These are phyloP conservation scores for Anguilla rostrata DNA, from an alignment of 2,113 vertebrate species.

Conservation along the genomic window DNA sequence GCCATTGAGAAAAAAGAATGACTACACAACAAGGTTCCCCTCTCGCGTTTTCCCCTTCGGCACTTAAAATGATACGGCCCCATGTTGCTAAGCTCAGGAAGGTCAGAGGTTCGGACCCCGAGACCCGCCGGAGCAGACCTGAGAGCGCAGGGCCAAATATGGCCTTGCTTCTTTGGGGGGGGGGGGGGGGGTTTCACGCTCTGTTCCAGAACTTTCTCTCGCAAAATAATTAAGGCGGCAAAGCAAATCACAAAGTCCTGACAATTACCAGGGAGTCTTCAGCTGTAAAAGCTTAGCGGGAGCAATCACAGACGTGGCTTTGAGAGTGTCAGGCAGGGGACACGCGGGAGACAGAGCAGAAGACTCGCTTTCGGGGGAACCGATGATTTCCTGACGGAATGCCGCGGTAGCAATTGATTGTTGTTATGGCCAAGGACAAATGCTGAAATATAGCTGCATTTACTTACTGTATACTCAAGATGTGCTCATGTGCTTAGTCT, in stretches of 20 bases:
- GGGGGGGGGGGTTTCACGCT: conserved; percentile 22
- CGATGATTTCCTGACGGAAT: background rate
- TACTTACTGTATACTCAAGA: too few relatives aligned
- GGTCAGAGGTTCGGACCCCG: conserved; percentile 20
- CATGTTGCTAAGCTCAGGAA: conserved; percentile 18
- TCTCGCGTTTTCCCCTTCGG: conserved; percentile 8
- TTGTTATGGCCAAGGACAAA: background rate
- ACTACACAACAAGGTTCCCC: conserved; percentile 12
- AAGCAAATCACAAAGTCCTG: conserved; percentile 23
- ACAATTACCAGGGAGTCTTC: conserved; percentile 36
- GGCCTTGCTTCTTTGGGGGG: conserved; percentile 28
- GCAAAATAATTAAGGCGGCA: conserved; percentile 32
- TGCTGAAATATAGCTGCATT: background rate
- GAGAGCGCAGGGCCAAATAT: conserved; percentile 36
- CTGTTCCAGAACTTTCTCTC: conserved; percentile 33
- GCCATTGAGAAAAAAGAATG: conserved; percentile 11
- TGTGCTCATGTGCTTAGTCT: too few relatives aligned
- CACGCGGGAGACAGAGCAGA: background rate
- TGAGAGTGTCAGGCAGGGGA: background rate
- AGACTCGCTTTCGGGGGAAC: background rate
- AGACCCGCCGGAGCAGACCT: background rate
- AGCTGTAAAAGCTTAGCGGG: conserved; percentile 8
- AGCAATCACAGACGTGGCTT: background rate
- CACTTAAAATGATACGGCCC: conserved; percentile 18
- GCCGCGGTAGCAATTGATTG: background rate